Base-by-base conservation (phyloP, 2,113 vertebrate species). In the Reinhardtius hippoglossoides region DNA sequence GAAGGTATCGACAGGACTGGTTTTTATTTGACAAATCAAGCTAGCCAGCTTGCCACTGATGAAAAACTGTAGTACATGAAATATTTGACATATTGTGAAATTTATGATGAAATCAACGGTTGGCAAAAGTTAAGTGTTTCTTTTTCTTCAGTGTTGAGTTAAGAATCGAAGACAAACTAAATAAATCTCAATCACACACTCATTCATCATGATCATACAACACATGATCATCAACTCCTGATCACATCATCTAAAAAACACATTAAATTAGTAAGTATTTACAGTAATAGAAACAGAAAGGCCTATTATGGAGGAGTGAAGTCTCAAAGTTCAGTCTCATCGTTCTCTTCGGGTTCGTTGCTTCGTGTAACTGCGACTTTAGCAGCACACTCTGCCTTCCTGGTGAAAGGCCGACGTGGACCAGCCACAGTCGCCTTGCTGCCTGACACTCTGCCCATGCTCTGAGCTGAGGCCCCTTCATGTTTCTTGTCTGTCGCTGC, bases 331-430 rank as follows among this genome's bases (percentile, higher is more conserved):
- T 96, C 94, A 0, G 83, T 94, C 87, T 97, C 96, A 0, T 97
- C 96, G 0, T 96, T 96, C 75, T 97, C 96, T 80, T 96, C 96
- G 0, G 96, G 96, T 83, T 96, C 87, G 0, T 95, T 96, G 90
- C 84, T 80, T 8, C 80, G 83, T 61, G 64, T 27, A 6, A 87
- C 90, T 16, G 82, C 80, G 42, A 42, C 71, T 86, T 89, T 90
- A 62, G 76, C 61, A 46, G 83, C 70, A 80, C 54, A 89, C 65
- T 88, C 92, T 0, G 93, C 90, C 71, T 93, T 92, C 67, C 93
- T 81, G 35, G 91, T 92, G 0, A 74, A 84, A 0, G 93, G 90
- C 0, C 69, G 85, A 46, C 72, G 24, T 3, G 60, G 68, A 0
- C 71, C 84, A 65, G 67, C 31, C 37, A 7, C 26, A 31, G 74